Conservation (phyloP, 2,797 vertebrate genomes). For the Borostomias antarcticus region DNA sequence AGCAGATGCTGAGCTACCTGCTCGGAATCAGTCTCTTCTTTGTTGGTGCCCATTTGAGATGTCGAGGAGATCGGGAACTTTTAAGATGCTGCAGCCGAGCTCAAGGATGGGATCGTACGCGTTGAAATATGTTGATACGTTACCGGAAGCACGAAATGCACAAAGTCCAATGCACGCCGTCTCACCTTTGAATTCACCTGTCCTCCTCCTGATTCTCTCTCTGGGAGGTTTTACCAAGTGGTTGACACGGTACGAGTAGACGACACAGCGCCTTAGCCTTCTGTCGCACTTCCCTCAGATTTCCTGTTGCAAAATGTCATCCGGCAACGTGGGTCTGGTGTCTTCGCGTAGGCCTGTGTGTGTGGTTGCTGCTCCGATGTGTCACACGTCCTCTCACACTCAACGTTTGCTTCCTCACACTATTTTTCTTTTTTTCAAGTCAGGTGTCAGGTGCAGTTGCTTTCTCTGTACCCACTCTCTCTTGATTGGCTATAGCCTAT, state of each 20-base stretch:
- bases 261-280: not conserved
- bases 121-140: too few relatives aligned
- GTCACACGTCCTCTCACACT: not conserved
- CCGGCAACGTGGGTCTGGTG: slow-evolving; percentile 21
- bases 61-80: not conserved
- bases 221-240: not conserved
- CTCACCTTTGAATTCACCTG: not conserved
- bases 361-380: slow-evolving; percentile 3
- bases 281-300: slow-evolving; percentile 34
- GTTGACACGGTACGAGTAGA: slow-evolving; percentile 4
- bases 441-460: not conserved
- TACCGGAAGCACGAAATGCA: not conserved
- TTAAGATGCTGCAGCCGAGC: not conserved
- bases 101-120: slow-evolving; percentile 30
- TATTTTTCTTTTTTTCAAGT: slow-evolving; percentile 4
- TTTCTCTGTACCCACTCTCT: slow-evolving; percentile 10
- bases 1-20: slow-evolving; percentile 33
- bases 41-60: slow-evolving; percentile 70
- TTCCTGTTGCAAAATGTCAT: slow-evolving; percentile 66
- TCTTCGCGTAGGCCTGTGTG: slow-evolving; percentile 28
- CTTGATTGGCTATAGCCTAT: not conserved
- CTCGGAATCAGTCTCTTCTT: slow-evolving; percentile 71
- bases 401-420: slow-evolving; percentile 45
- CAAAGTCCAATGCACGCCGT: not conserved
- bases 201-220: not conserved